phyloP scores from a whole-genome alignment of 92 coral and sea anemone genomes.

The Isaurus tuberculatus region DNA sequence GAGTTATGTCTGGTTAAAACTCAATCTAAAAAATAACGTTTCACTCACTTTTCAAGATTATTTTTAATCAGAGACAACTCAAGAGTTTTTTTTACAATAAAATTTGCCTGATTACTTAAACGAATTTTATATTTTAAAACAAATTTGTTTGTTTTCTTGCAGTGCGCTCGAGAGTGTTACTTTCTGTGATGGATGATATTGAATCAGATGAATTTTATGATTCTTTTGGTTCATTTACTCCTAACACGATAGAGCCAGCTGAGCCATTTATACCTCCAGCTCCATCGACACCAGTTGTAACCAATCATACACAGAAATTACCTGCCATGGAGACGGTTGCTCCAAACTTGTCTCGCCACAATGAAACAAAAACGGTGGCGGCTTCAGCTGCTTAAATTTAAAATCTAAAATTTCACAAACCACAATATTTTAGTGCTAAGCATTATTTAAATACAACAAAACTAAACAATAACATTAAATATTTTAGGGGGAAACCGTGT shows the following conservation, averaged over 20 bases:
- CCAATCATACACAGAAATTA: slow-evolving; percentile 76
- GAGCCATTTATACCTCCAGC: slow-evolving; percentile 76
- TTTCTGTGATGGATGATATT: slow-evolving; percentile 83
- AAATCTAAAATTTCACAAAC: not conserved
- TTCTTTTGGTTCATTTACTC: slow-evolving; percentile 64
- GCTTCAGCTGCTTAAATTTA: slow-evolving; percentile 69
- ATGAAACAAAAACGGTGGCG: slow-evolving; percentile 66
- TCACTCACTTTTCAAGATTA: too few relatives aligned
- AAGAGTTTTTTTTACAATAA: too few relatives aligned
- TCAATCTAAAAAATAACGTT: too few relatives aligned
- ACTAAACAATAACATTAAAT: not conserved
- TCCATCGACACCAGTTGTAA: slow-evolving; percentile 74
- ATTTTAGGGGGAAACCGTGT: slow-evolving; percentile 33
- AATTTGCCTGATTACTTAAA: too few relatives aligned
- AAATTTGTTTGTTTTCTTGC: not conserved
- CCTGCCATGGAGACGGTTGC: slow-evolving; percentile 79
- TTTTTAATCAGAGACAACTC: too few relatives aligned
- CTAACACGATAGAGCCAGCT: slow-evolving; percentile 74
- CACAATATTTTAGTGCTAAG: slow-evolving; percentile 1
- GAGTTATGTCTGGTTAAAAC: too few relatives aligned
- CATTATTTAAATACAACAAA: slow-evolving; percentile 23
- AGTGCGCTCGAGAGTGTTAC: slow-evolving; percentile 89
- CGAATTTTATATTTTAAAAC: not conserved
- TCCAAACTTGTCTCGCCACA: slow-evolving; percentile 57
- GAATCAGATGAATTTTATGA: slow-evolving; percentile 70